A percentile compares a stretch with the other conserved stretches of the same genome.
Evolutionary conservation across 2,797 vertebrate species (phyloP).

Genomic region (Petrocephalus sullivani): DNA sequence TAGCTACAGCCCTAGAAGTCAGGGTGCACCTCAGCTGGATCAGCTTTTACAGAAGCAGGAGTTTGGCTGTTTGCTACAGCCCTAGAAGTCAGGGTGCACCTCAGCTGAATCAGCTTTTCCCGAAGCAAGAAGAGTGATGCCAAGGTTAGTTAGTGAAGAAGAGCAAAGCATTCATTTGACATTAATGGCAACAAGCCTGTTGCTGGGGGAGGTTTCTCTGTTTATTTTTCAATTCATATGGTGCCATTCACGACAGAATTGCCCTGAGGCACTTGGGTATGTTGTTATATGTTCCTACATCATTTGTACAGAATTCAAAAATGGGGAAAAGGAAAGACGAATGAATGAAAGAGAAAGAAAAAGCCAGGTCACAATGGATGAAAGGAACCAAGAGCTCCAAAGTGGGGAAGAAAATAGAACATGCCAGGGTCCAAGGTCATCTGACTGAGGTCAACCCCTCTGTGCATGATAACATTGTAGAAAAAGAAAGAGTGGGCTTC

Average conservation of each 20-base stretch:
- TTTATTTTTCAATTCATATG: neutral
- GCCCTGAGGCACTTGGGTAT: neutral
- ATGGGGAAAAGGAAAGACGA: neutral
- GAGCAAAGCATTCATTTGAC: neutral
- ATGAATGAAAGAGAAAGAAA: neutral
- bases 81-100: neutral
- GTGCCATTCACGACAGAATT: too few species aligned
- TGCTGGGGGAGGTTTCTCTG: too few species aligned
- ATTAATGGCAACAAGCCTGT: neutral
- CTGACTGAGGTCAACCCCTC: neutral
- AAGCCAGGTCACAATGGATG: too few species aligned
- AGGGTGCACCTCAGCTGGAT: neutral
- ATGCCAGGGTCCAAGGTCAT: neutral
- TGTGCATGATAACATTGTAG: neutral
- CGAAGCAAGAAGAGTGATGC: neutral
- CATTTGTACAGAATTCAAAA: neutral
- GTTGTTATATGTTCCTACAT: neutral
- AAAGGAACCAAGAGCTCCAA: neutral
- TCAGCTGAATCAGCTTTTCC: neutral
- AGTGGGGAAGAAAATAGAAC: neutral
- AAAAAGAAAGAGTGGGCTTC: neutral
- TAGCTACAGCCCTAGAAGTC: neutral
- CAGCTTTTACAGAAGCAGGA: neutral
- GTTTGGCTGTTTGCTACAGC: neutral
- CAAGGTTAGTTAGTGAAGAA: too few species aligned